Conservation (phyloP, 2,797 vertebrate genomes). For the Galaxias olidus region DNA sequence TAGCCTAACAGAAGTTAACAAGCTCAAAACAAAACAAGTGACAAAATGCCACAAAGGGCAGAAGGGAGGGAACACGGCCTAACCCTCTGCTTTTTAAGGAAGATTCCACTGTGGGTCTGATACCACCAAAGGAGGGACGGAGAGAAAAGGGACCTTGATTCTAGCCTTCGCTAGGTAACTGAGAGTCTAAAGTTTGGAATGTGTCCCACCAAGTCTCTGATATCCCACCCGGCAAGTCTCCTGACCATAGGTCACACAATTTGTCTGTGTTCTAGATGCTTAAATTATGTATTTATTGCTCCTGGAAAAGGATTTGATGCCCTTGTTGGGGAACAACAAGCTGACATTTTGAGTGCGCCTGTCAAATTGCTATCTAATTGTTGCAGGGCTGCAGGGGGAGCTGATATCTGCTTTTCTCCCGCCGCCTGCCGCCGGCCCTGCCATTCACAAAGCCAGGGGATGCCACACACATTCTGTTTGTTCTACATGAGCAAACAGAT, state of each 20-base stretch:
- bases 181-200: conserved; percentile 86
- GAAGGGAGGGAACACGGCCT: conserved; percentile 54
- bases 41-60: conserved; percentile 74
- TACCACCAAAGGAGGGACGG: conserved; percentile 62
- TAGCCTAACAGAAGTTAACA: conserved; percentile 77
- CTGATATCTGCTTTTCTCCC: conserved; percentile 91
- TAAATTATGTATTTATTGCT: conserved; percentile 74
- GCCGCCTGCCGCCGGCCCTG: conserved; percentile 88
- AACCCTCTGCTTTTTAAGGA: conserved; percentile 71
- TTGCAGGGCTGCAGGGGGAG: conserved; percentile 88
- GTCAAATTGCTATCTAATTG: conserved; percentile 98
- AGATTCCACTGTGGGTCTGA: conserved; percentile 64
- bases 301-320: conserved; percentile 48
- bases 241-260: conserved; percentile 76
- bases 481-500: conserved; percentile 99
- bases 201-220: conserved; percentile 66
- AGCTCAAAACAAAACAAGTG: conserved; percentile 81
- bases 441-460: conserved; percentile 95
- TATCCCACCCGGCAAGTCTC: conserved; percentile 68
- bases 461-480: conserved; percentile 99
- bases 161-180: conserved; percentile 84
- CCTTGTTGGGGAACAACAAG: conserved; percentile 70
- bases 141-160: conserved; percentile 68
- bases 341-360: conserved; percentile 84
- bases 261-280: conserved; percentile 67